Base-by-base conservation (phyloP, 2,113 vertebrate species). In the Gasterosteus nipponicus region DNA sequence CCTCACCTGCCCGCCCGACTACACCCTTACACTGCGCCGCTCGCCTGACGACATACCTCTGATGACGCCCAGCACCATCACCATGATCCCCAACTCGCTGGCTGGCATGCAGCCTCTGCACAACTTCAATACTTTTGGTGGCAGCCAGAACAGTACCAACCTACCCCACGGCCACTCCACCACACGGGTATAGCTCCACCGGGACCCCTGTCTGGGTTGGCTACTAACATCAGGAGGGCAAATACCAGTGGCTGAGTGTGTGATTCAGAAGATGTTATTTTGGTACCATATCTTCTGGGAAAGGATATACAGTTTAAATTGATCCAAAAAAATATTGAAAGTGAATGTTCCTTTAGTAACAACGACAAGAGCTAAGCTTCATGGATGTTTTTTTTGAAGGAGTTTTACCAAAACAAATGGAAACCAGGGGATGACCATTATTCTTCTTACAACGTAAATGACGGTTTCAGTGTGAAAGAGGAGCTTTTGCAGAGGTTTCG, bases 91-190 rank as follows among this genome's bases (percentile, higher is more conserved):
- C 62, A 98, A 96, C 91, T 94, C 97, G 0, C 93, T 99, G 87
- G 95, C 95, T 78, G 95, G 92, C 65, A 96, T 98, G 95, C 97
- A 97, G 80, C 96, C 97, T 7, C 86, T 98, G 92, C 96, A 97
- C 95, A 97, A 96, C 53, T 98, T 98, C 93, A 97, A 96, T 77
- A 95, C 96, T 12, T 98, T 98, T 73, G 95, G 95, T 60, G 96
- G 95, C 44, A 96, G 95, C 67, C 97, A 97, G 90, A 98, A 98
- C 95, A 98, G 96, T 93, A 96, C 95, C 70, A 99, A 97, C 88
- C 72, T 98, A 41, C 97, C 97, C 57, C 97, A 98, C 60, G 97
- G 96, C 77, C 97, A 99, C 88, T 99, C 97, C 0, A 99, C 97
- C 77, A 98, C 97, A 4, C 85, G 97, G 39, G 97, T 98, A 98